Conservation (phyloP, 1,140 invertebrate genomes). For the Drosophila yakuba region DNA sequence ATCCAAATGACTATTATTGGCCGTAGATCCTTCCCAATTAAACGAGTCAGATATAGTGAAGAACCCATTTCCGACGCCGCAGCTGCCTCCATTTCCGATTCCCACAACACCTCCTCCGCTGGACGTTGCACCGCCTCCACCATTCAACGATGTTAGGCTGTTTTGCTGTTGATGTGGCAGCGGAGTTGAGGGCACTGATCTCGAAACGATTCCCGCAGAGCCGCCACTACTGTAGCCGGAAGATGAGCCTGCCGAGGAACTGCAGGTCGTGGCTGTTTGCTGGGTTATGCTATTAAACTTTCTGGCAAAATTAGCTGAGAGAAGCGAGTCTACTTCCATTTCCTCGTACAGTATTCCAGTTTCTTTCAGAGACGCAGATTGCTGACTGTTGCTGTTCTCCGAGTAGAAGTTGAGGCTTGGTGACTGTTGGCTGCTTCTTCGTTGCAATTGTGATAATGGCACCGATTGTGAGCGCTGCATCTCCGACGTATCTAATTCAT, state of each 20-base stretch:
- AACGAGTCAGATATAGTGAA: constrained; percentile 69
- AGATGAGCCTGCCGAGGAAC: constrained; percentile 76
- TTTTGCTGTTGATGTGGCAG: constrained; percentile 85
- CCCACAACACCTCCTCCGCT: background rate
- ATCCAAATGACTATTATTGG: constrained; percentile 11
- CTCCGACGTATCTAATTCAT: constrained; percentile 63
- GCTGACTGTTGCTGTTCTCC: constrained; percentile 80
- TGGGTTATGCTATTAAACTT: constrained; percentile 70
- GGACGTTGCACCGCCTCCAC: background rate
- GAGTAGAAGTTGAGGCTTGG: constrained; percentile 69
- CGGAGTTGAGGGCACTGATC: constrained; percentile 88
- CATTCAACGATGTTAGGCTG: constrained; percentile 35
- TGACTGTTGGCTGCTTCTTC: constrained; percentile 62
- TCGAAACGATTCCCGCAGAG: constrained; percentile 81
- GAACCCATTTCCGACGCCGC: constrained; percentile 54
- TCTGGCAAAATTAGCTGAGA: constrained; percentile 68
- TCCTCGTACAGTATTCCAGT: constrained; percentile 62
- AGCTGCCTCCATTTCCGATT: constrained; percentile 19
- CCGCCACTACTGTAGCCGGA: constrained; percentile 78
- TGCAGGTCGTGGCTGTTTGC: constrained; percentile 70
- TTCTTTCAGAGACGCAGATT: constrained; percentile 53
- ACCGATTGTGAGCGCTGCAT: constrained; percentile 83
- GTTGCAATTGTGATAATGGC: constrained; percentile 74
- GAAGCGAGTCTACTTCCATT: constrained; percentile 68
- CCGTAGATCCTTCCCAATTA: constrained; percentile 60